A percentile compares a stretch with the other conserved stretches of the same genome.
Conservation (phyloP, 2,797 vertebrate genomes). For the Fistularia commersonii region DNA sequence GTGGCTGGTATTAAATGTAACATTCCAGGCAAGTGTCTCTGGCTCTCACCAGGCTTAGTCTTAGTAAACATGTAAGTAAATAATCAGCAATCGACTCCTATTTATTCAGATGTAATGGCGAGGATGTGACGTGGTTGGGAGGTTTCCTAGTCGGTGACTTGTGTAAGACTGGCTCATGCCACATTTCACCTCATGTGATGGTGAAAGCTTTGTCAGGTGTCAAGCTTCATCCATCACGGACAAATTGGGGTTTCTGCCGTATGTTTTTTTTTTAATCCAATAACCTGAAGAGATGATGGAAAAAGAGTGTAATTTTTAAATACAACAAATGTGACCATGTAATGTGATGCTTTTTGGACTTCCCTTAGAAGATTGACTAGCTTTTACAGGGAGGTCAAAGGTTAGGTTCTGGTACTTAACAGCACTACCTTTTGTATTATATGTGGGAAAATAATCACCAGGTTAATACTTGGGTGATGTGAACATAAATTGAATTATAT, state of each 20-base stretch:
- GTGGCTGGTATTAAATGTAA: slow-evolving; percentile 11
- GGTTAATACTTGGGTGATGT: no score
- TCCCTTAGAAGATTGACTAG: neutral
- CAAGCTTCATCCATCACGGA: slow-evolving; percentile 13
- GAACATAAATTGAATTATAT: no score
- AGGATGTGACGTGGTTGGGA: slow-evolving; percentile 63
- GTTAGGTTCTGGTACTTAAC: neutral
- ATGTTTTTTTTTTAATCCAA: no score
- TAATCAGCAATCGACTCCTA: slow-evolving; percentile 57
- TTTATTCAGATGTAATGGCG: slow-evolving; percentile 66
- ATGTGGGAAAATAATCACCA: no score
- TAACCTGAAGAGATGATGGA: no score
- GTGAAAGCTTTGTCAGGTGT: slow-evolving; percentile 52
- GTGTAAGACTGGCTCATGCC: slow-evolving; percentile 2
- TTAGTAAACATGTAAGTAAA: slow-evolving; percentile 67
- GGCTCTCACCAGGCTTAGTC: slow-evolving; percentile 27
- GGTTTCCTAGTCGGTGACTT: slow-evolving; percentile 61
- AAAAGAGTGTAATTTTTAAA: no score
- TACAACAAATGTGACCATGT: no score
- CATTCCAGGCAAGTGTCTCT: slow-evolving; percentile 48
- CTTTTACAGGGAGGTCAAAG: slow-evolving; percentile 7
- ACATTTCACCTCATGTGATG: no score
- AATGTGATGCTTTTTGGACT: no score
- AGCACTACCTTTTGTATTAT: no score
- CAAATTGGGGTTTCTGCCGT: neutral